Evolutionary conservation across 92 coral and sea anemone species (phyloP).

Genomic region (Porites lobata): DNA sequence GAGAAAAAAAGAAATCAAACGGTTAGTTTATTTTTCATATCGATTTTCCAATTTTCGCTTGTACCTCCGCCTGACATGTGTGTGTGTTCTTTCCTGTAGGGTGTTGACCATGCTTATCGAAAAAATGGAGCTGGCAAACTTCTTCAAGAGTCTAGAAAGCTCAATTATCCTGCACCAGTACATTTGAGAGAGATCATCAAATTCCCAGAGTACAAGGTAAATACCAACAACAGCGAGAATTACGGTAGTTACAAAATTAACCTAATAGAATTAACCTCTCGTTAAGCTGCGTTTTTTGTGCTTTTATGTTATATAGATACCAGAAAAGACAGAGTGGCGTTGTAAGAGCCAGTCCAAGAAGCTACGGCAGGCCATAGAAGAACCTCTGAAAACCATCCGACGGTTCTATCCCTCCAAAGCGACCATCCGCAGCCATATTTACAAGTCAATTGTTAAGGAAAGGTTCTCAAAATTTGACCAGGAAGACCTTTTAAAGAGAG

Average conservation of each 20-base stretch:
- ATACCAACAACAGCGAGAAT: not conserved
- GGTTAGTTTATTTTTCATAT: not conserved
- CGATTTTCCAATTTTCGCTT: not conserved
- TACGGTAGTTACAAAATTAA: constrained; percentile 12
- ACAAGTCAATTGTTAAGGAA: constrained; percentile 36
- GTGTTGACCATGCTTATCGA: constrained; percentile 13
- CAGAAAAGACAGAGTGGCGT: constrained; percentile 35
- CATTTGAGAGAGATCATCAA: constrained; percentile 32
- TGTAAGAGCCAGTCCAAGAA: constrained; percentile 46
- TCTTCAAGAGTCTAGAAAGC: constrained; percentile 31
- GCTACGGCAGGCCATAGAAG: constrained; percentile 32
- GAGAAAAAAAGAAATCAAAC: constrained; percentile 1
- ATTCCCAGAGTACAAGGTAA: constrained; percentile 48
- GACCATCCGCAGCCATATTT: constrained; percentile 40
- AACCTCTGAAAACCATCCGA: constrained; percentile 28
- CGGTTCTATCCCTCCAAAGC: constrained; percentile 31
- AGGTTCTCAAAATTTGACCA: constrained; percentile 44
- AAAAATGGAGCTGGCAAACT: constrained; percentile 10
- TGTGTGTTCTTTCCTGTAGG: not conserved
- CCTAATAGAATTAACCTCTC: constrained; percentile 22
- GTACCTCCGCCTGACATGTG: too few relatives aligned
- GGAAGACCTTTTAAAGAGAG: constrained; percentile 40
- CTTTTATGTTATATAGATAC: not conserved
- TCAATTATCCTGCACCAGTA: constrained; percentile 20
- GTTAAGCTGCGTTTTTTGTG: not conserved